A percentile compares a stretch with the other conserved stretches of the same genome.
Evolutionary conservation across 2,113 vertebrate genomes (phyloP).

Genomic region (Ammodramus savannarum): DNA sequence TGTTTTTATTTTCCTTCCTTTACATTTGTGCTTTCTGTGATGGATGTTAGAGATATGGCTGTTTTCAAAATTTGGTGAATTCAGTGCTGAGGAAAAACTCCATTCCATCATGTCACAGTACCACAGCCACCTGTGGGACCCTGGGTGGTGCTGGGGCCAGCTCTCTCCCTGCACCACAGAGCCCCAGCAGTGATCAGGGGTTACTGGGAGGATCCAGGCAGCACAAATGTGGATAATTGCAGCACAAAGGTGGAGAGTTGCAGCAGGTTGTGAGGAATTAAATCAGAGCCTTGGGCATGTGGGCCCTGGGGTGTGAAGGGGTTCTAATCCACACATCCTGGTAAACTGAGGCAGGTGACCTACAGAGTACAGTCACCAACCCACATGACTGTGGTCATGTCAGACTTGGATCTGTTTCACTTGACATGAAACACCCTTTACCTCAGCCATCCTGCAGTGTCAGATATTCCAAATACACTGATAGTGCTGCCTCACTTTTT

Average conservation of each 20-base stretch:
- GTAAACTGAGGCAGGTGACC: background rate
- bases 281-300: rapidly evolving
- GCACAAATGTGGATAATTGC: too few relatives aligned
- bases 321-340: background rate
- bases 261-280: background rate
- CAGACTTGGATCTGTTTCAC: background rate
- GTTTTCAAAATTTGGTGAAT: background rate
- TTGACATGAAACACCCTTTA: background rate
- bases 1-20: constrained; percentile 38
- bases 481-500: background rate
- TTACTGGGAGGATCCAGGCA: background rate
- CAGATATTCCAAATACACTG: background rate
- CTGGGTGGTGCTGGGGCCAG: background rate
- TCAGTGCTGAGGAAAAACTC: background rate
- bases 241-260: background rate
- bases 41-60: background rate
- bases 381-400: background rate
- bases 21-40: constrained; percentile 9
- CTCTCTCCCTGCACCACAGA: background rate
- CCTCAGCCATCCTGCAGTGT: background rate
- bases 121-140: background rate
- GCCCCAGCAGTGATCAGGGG: background rate
- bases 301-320: background rate
- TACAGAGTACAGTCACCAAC: background rate
- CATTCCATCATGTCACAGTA: background rate